Conservation (phyloP, 2,888 invertebrate species). For the Drosophila mulleri region DNA sequence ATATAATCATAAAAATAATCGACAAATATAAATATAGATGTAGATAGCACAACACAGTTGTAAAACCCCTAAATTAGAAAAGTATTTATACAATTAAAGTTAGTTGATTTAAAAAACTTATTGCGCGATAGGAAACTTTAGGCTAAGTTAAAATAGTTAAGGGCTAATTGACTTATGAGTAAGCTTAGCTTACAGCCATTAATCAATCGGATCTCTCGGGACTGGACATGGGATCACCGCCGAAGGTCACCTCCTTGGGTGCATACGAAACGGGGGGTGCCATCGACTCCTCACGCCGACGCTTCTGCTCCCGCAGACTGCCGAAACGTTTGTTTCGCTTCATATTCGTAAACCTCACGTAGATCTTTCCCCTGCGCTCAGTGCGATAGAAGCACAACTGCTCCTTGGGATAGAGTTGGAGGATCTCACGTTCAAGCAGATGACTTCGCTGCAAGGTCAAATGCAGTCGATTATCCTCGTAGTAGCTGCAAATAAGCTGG, state of each 20-base stretch:
- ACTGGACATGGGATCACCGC: constrained; percentile 57
- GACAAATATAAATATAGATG: background rate
- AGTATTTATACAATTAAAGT: background rate
- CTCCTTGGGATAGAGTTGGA: constrained; percentile 76
- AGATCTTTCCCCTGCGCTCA: constrained; percentile 81
- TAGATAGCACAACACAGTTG: background rate
- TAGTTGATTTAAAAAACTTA: background rate
- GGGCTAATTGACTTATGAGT: constrained; percentile 1
- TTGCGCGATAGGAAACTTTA: constrained; percentile 1
- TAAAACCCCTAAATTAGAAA: background rate
- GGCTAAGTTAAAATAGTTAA: background rate
- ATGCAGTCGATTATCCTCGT: constrained; percentile 77
- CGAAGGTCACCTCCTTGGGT: constrained; percentile 42
- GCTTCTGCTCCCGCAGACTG: constrained; percentile 52
- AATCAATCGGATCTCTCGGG: constrained; percentile 69
- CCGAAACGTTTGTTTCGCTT: constrained; percentile 73
- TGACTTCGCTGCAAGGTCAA: constrained; percentile 77
- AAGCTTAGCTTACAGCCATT: constrained; percentile 1
- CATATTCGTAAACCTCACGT: constrained; percentile 80
- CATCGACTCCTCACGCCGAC: constrained; percentile 48
- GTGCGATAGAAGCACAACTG: constrained; percentile 78
- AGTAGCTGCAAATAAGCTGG: constrained; percentile 77
- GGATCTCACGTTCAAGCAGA: constrained; percentile 75
- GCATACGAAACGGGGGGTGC: constrained; percentile 26
- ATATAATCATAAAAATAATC: background rate